phyloP scores from a whole-genome alignment of 2,797 vertebrate species.

The Tenualosa thibaudeaui region DNA sequence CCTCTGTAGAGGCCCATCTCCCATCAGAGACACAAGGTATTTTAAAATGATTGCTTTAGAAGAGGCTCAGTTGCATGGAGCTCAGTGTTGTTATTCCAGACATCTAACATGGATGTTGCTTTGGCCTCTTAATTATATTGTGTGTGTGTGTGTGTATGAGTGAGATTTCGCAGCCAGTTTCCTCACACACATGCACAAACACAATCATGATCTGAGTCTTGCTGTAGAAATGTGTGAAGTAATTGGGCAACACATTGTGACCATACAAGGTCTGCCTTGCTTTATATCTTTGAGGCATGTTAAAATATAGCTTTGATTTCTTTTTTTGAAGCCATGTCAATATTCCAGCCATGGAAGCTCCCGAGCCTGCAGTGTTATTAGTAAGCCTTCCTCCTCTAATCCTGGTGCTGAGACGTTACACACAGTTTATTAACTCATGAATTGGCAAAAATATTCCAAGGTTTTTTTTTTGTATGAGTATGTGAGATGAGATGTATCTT shows the following conservation, averaged over 20 bases:
- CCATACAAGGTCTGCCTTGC: neutral
- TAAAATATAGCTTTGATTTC: neutral
- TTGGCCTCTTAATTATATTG: neutral
- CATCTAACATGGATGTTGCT: neutral
- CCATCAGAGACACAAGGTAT: neutral
- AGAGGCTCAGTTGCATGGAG: neutral
- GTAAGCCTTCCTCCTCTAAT: neutral
- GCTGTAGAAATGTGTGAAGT: neutral
- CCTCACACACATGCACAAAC: too few relatives aligned
- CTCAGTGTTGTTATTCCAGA: neutral
- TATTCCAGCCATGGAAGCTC: neutral
- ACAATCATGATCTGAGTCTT: neutral
- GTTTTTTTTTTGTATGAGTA: neutral
- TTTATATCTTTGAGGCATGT: neutral
- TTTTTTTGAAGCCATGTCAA: neutral
- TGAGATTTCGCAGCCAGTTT: neutral
- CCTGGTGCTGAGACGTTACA: neutral
- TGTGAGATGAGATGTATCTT: too few relatives aligned
- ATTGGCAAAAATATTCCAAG: neutral
- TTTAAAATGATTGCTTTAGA: neutral
- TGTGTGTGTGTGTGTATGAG: neutral
- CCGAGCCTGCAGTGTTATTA: neutral
- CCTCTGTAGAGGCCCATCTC: neutral
- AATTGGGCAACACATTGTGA: neutral
- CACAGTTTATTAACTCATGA: neutral